These are phyloP conservation scores for Enteromius anoplus DNA, from an alignment of 2,797 vertebrate species.

Conservation along the genomic window DNA sequence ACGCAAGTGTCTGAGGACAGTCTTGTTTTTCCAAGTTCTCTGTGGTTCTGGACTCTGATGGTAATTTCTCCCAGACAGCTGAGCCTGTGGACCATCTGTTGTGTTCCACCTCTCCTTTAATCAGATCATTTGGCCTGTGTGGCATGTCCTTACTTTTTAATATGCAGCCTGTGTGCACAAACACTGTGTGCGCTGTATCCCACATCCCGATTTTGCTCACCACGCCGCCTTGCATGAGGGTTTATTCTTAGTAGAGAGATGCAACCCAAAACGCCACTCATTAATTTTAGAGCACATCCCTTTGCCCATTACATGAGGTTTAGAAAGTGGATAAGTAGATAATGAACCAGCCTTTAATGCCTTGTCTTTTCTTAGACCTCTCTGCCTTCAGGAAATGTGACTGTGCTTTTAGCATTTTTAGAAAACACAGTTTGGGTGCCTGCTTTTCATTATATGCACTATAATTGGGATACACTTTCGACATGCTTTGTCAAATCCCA, in stretches of 20 bases:
- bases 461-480: constrained; percentile 26
- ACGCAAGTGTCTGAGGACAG: constrained; percentile 38
- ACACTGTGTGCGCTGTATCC: constrained; percentile 30
- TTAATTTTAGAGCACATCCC: constrained; percentile 49
- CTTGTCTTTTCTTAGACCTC: constrained; percentile 41
- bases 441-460: constrained; percentile 44
- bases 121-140: constrained; percentile 43
- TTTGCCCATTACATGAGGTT: constrained; percentile 44
- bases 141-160: constrained; percentile 47
- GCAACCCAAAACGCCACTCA: constrained; percentile 15
- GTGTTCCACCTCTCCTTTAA: constrained; percentile 47
- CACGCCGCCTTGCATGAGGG: constrained; percentile 12
- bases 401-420: constrained; percentile 19
- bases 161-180: constrained; percentile 41
- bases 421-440: constrained; percentile 14
- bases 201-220: constrained; percentile 19
- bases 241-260: constrained; percentile 37
- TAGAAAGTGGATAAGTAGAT: constrained; percentile 58
- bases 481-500: constrained; percentile 27
- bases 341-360: constrained; percentile 42
- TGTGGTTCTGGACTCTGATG: constrained; percentile 38
- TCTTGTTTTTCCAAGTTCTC: constrained; percentile 41
- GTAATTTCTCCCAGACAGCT: constrained; percentile 51
- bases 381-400: constrained; percentile 33
- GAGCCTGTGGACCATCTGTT: constrained; percentile 55